Evolutionary conservation across 2,113 vertebrate genomes (phyloP), one percentile per base, ranked within the genome.

Genomic region (Mesocricetus auratus): DNA sequence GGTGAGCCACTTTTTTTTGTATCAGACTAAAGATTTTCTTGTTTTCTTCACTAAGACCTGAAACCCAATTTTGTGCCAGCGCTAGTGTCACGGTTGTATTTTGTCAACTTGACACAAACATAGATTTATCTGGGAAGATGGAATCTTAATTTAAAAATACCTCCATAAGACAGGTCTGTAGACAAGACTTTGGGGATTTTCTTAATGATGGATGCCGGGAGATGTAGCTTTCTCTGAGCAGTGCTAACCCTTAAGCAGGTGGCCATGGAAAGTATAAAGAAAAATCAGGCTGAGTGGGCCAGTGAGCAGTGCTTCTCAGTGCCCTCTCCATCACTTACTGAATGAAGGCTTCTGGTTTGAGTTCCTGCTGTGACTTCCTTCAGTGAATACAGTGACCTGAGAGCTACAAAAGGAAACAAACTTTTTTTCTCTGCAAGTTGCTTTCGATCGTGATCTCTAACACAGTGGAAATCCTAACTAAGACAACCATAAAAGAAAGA

Each of bases 11-110:
- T 26, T 71, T 29, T 60, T 69, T 36, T 71, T 33, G 24, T 21
- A 90, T 82, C 58, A 62, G 7, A 93, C 91, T 85, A 95, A 91
- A 62, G 9, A 16, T 60, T 73, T n/a, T 45, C 66, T 45, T 75
- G 31, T 74, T 86, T n/a, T 31, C 8, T 47, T 15, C 74, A 7
- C 13, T 78, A 69, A 85, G 29, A 39, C 15, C 31, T 69, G 36
- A 31, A 56, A 85, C 31, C 42, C 50, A 88, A 50, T 91, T 85
- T 29, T n/a, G 24, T 39, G 39, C 50, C 21, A 78, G 7, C 77
- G 66, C 4, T 69, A 39, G 3, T 58, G 21, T 58, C 33, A 21
- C n/a, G 36, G 33, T 15, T 24, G 11, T 81, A 53, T n/a, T n/a
- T 58, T 58, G 5, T 58, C 11, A 58, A 39, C 17, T 58, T n/a